Conservation (phyloP, 2,797 vertebrate genomes). For the Catharus ustulatus region DNA sequence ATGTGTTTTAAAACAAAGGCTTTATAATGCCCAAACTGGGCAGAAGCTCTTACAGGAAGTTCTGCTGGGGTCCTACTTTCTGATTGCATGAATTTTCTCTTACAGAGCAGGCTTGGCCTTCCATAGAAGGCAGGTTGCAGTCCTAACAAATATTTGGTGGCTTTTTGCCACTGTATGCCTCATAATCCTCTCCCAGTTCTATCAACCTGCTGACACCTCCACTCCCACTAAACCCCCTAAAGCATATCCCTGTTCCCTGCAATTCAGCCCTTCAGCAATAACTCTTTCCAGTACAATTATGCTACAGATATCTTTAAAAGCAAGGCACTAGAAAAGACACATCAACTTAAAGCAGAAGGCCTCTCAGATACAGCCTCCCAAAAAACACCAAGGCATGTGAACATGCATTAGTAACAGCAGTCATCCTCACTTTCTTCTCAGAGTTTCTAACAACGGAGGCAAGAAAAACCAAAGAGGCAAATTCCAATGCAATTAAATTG, state of each 20-base stretch:
- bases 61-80: neutral
- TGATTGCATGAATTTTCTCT: neutral
- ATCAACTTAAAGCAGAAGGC: neutral
- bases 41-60: neutral
- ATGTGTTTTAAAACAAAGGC: neutral
- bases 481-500: neutral
- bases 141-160: accelerated
- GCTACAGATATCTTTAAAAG: neutral
- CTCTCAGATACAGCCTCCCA: neutral
- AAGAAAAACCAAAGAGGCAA: neutral
- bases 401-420: neutral
- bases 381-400: neutral
- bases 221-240: neutral
- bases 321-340: neutral
- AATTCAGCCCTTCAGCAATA: neutral
- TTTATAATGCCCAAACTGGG: neutral
- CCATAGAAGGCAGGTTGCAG: neutral
- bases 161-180: neutral
- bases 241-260: neutral
- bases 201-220: neutral
- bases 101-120: neutral
- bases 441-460: constrained; percentile 6
- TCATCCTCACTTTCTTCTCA: neutral
- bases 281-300: neutral
- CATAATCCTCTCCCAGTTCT: neutral